Conservation (phyloP, 2,888 invertebrate species). For the Megamerina dolium region DNA sequence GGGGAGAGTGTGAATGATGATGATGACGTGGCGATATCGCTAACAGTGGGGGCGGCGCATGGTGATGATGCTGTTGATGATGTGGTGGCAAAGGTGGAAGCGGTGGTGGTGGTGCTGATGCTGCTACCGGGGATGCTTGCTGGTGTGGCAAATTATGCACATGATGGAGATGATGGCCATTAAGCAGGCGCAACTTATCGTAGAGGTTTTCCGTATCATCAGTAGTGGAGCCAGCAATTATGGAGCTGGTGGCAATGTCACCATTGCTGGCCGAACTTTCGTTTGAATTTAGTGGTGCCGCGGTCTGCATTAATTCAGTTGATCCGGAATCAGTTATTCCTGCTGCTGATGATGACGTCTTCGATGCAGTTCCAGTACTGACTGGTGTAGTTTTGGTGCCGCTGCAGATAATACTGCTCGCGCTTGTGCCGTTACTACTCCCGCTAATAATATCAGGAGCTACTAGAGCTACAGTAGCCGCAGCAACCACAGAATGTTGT, state of each 20-base stretch:
- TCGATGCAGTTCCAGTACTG: slow-evolving; percentile 19
- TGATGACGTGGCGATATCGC: slow-evolving; percentile 16
- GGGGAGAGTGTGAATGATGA: slow-evolving; percentile 2
- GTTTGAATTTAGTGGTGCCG: slow-evolving; percentile 41
- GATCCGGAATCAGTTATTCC: too few species aligned
- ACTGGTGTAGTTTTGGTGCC: slow-evolving; percentile 10
- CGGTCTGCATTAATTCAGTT: slow-evolving; percentile 30
- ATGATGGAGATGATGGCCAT: slow-evolving; percentile 28
- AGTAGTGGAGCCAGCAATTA: slow-evolving; percentile 14
- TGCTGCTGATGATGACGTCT: slow-evolving; percentile 12
- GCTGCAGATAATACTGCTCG: slow-evolving; percentile 6
- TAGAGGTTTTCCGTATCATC: slow-evolving; percentile 32
- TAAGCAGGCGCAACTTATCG: slow-evolving; percentile 43
- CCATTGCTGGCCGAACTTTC: slow-evolving; percentile 37
- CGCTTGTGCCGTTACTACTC: slow-evolving; percentile 1
- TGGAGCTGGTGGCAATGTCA: slow-evolving; percentile 25
- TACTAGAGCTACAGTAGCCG: neutral
- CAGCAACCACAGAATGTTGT: slow-evolving; percentile 6
- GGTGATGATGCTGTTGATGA: slow-evolving; percentile 25
- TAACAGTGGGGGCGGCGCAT: slow-evolving; percentile 3
- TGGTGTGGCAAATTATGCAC: too few species aligned
- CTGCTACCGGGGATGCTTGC: slow-evolving; percentile 20
- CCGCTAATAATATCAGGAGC: too few species aligned
- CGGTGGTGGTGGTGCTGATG: slow-evolving; percentile 24
- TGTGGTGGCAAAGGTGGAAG: slow-evolving; percentile 7